These are phyloP conservation scores for Erinaceus europaeus DNA, from an alignment of 2,113 vertebrate genomes.

Conservation along the genomic window DNA sequence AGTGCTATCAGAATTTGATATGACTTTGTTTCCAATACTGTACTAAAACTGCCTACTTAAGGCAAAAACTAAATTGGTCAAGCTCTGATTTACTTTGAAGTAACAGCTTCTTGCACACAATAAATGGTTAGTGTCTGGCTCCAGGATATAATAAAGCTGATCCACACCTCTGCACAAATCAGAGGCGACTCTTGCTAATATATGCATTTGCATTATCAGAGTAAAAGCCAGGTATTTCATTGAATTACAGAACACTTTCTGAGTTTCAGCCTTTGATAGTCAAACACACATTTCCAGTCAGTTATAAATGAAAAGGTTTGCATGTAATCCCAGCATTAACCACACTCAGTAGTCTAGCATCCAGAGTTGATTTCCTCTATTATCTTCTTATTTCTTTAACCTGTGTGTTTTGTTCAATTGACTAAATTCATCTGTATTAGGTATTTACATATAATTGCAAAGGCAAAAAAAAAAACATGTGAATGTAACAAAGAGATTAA, in stretches of 20 bases:
- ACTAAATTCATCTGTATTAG: not conserved
- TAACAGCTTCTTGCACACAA: not conserved
- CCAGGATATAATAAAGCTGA: not conserved
- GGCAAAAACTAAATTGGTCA: not conserved
- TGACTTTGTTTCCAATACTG: not conserved
- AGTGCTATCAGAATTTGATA: not conserved
- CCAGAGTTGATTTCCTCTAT: not conserved
- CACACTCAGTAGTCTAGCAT: not conserved
- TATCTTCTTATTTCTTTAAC: not conserved
- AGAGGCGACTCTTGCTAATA: not conserved
- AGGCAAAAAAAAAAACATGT: not conserved
- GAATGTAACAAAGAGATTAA: not conserved
- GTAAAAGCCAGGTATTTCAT: not conserved
- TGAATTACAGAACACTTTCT: not conserved
- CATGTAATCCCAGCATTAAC: not conserved
- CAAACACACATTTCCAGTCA: too few relatives aligned
- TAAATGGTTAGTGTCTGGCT: not conserved
- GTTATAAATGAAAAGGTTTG: not conserved
- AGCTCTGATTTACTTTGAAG: not conserved
- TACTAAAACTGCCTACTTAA: not conserved
- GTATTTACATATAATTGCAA: not conserved
- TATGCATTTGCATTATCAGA: not conserved
- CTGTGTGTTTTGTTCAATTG: conserved; percentile 7
- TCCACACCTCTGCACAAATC: not conserved
- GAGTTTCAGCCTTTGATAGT: not conserved